Evolutionary conservation across 2,113 vertebrate species (phyloP).

Genomic region (Percina caprodes): DNA sequence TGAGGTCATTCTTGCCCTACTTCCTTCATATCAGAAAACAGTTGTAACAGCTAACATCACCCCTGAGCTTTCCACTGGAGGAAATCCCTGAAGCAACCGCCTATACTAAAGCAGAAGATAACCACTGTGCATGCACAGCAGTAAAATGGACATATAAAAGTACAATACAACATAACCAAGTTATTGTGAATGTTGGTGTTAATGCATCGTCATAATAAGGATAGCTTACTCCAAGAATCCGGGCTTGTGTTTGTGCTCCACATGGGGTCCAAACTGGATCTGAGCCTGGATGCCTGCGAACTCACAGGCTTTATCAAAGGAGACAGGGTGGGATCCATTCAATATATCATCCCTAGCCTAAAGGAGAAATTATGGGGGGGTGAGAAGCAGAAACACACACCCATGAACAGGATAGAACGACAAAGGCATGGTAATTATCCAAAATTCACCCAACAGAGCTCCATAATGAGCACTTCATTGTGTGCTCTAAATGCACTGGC

Average conservation of each 20-base stretch:
- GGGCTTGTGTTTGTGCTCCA: conserved; percentile 98
- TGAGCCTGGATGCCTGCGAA: conserved; percentile 98
- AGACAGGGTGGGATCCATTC: conserved; percentile 98
- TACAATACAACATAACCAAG: not conserved
- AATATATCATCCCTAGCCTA: conserved; percentile 98
- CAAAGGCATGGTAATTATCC: conserved; percentile 40
- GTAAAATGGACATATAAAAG: conserved; percentile 30
- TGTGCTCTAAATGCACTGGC: conserved; percentile 33
- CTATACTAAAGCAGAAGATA: conserved; percentile 41
- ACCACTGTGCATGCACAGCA: conserved; percentile 38
- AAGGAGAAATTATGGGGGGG: conserved; percentile 57
- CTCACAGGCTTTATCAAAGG: conserved; percentile 98
- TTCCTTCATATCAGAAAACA: conserved; percentile 70
- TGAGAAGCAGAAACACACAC: conserved; percentile 32
- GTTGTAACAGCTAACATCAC: conserved; percentile 73
- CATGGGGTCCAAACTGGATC: conserved; percentile 98
- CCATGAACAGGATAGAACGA: conserved; percentile 30
- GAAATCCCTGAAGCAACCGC: conserved; percentile 65
- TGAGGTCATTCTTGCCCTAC: conserved; percentile 72
- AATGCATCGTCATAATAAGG: conserved; percentile 30
- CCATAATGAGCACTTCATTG: conserved; percentile 38
- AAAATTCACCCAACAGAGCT: conserved; percentile 43
- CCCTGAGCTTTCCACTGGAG: conserved; percentile 62
- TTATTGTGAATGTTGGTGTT: conserved; percentile 15
- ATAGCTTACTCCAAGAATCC: conserved; percentile 96